Conservation (phyloP, 2,113 vertebrate genomes). For the Synchiropus splendidus region DNA sequence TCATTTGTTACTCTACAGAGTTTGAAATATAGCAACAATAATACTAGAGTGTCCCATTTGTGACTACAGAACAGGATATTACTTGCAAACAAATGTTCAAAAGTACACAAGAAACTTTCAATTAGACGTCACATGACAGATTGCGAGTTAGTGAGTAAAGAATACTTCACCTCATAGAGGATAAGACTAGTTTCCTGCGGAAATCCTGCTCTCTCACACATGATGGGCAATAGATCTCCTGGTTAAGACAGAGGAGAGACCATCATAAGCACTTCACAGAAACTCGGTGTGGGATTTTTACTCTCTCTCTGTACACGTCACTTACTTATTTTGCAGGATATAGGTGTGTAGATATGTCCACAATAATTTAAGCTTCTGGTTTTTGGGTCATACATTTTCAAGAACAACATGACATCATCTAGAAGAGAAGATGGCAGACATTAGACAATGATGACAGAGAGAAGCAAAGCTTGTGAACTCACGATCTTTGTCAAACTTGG, state of each 20-base stretch:
- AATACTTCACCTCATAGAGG: slow-evolving; percentile 90
- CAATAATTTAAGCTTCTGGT: slow-evolving; percentile 99
- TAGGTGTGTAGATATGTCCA: slow-evolving; percentile 99
- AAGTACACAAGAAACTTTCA: neutral
- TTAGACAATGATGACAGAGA: neutral
- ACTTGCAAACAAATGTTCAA: neutral
- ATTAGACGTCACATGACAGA: neutral
- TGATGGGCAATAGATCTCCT: slow-evolving; percentile 98
- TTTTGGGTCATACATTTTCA: slow-evolving; percentile 99
- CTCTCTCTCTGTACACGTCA: slow-evolving; percentile 12
- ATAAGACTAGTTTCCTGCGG: slow-evolving; percentile 99
- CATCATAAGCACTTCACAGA: neutral
- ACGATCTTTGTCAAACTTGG: slow-evolving; percentile 99
- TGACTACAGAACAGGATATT: neutral
- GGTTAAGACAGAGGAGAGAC: slow-evolving; percentile 17
- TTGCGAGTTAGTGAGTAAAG: slow-evolving; percentile 6
- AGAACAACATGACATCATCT: slow-evolving; percentile 99
- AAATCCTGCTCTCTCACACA: slow-evolving; percentile 99
- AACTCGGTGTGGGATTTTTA: neutral
- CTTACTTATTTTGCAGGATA: slow-evolving; percentile 99
- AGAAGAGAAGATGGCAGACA: slow-evolving; percentile 3
- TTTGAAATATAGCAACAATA: no score
- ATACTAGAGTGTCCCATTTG: neutral
- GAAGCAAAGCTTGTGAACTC: slow-evolving; percentile 31
- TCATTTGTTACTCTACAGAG: neutral